Percentiles rank a stretch among this genome's conserved stretches.
Conservation (phyloP, 1,140 invertebrate species). For the Amyelois transitella region DNA sequence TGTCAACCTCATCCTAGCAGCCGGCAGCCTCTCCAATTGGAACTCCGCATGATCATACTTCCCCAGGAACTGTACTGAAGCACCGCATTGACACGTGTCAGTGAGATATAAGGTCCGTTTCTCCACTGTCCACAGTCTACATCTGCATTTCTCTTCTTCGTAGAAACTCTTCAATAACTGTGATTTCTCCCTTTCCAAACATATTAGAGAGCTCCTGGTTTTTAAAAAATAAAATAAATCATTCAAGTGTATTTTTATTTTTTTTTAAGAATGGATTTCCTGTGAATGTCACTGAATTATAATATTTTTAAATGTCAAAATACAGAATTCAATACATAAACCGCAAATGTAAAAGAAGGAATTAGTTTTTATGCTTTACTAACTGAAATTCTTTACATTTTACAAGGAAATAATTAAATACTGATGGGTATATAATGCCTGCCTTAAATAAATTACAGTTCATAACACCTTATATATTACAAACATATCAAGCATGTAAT, state of each 20-base stretch:
- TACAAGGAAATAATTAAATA: background rate
- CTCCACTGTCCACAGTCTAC: slow-evolving; percentile 42
- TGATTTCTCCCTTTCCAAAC: slow-evolving; percentile 39
- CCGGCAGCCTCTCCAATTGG: slow-evolving; percentile 40
- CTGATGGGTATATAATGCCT: background rate
- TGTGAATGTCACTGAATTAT: too few species aligned
- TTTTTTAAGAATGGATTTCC: too few species aligned
- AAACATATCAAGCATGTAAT: background rate
- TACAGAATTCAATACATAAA: too few species aligned
- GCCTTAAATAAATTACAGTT: background rate
- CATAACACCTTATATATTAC: background rate
- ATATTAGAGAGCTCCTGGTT: slow-evolving; percentile 41
- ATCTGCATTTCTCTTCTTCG: slow-evolving; percentile 41
- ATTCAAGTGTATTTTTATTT: too few species aligned
- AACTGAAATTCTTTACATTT: too few species aligned
- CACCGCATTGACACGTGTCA: slow-evolving; percentile 40
- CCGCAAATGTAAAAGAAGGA: too few species aligned
- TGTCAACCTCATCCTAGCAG: slow-evolving; percentile 41
- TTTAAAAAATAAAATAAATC: background rate
- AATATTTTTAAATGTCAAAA: background rate
- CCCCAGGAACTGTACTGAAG: slow-evolving; percentile 23
- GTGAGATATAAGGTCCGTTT: slow-evolving; percentile 27
- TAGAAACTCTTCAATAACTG: slow-evolving; percentile 28
- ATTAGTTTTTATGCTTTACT: too few species aligned
- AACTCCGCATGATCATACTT: slow-evolving; percentile 47